phyloP scores from a whole-genome alignment of 2,113 vertebrate species.

The Pelmatolapia mariae region DNA sequence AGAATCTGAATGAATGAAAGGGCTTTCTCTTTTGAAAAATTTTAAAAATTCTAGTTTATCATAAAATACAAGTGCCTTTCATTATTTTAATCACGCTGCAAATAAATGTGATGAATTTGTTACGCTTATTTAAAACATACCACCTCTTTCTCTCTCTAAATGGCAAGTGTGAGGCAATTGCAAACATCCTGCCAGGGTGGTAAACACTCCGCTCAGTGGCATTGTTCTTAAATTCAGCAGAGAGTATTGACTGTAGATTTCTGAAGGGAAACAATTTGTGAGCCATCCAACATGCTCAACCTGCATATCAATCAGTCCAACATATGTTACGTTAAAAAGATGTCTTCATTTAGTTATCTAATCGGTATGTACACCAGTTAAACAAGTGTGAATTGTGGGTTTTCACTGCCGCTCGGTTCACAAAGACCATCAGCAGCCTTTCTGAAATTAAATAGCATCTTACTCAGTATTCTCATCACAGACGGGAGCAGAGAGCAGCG shows the following conservation, averaged over 20 bases:
- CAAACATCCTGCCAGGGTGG: conserved; percentile 25
- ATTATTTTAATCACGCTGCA: neutral
- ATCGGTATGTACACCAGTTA: conserved; percentile 19
- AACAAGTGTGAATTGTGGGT: conserved; percentile 44
- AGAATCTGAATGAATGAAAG: neutral
- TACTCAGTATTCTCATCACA: conserved; percentile 81
- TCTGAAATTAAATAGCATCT: conserved; percentile 77
- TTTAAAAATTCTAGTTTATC: neutral
- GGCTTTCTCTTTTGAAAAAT: accelerated
- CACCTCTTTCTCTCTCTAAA: neutral
- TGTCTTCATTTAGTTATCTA: conserved; percentile 43
- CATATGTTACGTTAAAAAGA: conserved; percentile 50
- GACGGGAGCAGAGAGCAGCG: conserved; percentile 65
- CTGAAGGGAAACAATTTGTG: conserved; percentile 51
- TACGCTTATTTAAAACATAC: neutral
- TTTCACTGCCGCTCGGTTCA: conserved; percentile 34
- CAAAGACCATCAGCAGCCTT: conserved; percentile 72
- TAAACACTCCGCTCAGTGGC: conserved; percentile 27
- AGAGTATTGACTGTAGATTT: conserved; percentile 47
- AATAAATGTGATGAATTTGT: neutral
- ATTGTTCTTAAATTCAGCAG: conserved; percentile 44
- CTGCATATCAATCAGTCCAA: conserved; percentile 58
- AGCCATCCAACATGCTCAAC: conserved; percentile 33
- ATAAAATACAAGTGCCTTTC: neutral
- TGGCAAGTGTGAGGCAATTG: neutral